Base-by-base conservation (phyloP, 2,113 vertebrate genomes). In the Ramphastos sulfuratus region DNA sequence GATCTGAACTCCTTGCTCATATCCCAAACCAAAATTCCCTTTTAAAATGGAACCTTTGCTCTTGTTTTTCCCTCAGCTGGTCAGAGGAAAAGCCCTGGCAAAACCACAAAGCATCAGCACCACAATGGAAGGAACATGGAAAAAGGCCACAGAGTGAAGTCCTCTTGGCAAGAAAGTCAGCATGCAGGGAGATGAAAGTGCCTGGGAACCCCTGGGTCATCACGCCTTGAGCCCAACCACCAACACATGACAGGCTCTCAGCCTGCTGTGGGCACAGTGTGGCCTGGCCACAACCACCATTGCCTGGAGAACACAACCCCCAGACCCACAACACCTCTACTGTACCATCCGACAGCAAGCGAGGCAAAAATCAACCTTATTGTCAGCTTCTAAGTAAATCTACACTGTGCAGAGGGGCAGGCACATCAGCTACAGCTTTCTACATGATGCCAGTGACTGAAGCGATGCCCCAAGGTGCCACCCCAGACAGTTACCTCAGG, bases 101-200 rank as follows among this genome's bases (percentile, higher is more conserved):
- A 87, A 89, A 87, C 56, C 75, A 93, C 64, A 74, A 66, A 89
- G 66, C 87, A 87, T 44, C 75, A 85, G 23, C 10, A 9, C 63
- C 84, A 92, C 89, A 91, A 80, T 52, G 85, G 75, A 93, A 93
- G 67, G 93, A 94, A 82, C 33, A 76, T 91, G 92, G 92, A 93
- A 89, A 60, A 89, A 82, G 52, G 75, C 84, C 92, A 91, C 37
- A 2, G 1, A 59, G 52, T 94, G 82, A 93, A 96, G 95, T 56
- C 87, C 21, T 83, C 37, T 52, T 58, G 0, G 2, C 66, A 88
- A 94, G 61, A 56, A 28, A 56, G 55, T 65, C 48, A 87, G 79
- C 79, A 54, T 4, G 9, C 33, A 72, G 93, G 13, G 89, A 64
- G 31, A 83, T 33, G 74, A 91, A 83, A 82, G 63, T 31, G 21